These are phyloP conservation scores for Orientallactaga sibirica DNA, from an alignment of 2,797 vertebrate genomes.

Conservation along the genomic window DNA sequence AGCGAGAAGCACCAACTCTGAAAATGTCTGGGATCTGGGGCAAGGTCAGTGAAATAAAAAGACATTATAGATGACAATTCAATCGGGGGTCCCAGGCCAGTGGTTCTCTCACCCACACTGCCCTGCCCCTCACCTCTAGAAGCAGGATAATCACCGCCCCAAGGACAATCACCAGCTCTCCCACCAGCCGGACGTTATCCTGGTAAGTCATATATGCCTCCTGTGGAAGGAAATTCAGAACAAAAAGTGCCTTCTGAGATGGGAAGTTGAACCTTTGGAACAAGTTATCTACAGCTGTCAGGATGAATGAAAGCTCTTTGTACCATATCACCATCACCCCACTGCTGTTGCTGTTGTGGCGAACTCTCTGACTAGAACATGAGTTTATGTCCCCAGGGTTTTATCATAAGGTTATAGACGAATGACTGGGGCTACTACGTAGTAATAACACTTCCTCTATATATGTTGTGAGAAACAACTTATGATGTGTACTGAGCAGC, in stretches of 20 bases:
- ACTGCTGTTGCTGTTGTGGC: too few relatives aligned
- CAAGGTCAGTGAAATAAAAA: constrained; percentile 13
- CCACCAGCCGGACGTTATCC: constrained; percentile 93
- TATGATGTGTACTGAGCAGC: neutral
- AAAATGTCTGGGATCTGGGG: constrained; percentile 96
- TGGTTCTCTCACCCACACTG: neutral
- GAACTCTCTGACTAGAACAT: neutral
- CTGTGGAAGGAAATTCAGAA: constrained; percentile 83
- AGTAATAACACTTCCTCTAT: neutral
- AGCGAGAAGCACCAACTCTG: constrained; percentile 94
- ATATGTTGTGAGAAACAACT: neutral
- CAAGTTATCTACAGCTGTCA: neutral
- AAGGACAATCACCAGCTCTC: constrained; percentile 94
- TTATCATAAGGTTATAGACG: neutral
- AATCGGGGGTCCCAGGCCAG: neutral
- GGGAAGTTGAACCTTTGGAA: neutral
- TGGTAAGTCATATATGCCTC: constrained; percentile 93
- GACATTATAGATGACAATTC: neutral
- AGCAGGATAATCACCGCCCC: constrained; percentile 95
- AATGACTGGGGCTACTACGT: neutral
- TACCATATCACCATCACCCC: too few relatives aligned
- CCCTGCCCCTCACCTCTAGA: constrained; percentile 91
- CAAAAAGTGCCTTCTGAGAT: constrained; percentile 32
- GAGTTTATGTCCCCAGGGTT: neutral
- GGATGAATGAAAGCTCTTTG: neutral